Percentiles rank a stretch among this genome's conserved stretches.
phyloP scores from a whole-genome alignment of 2,797 vertebrate genomes.

The Periophthalmus magnuspinnatus region DNA sequence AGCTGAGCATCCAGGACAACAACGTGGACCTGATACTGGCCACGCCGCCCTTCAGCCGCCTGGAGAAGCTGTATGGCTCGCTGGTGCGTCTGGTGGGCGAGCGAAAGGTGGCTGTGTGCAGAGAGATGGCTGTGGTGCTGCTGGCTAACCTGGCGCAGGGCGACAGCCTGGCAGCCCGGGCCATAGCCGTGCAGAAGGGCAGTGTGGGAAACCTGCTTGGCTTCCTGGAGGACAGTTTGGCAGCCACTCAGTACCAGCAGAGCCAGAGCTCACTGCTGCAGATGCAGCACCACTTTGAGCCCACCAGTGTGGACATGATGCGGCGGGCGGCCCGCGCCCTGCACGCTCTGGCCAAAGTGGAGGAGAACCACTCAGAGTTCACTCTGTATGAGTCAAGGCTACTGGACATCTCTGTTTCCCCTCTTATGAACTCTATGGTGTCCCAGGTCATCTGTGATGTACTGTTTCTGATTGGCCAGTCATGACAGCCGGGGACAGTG shows the following conservation, averaged over 20 bases:
- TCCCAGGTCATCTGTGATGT: conserved; percentile 99
- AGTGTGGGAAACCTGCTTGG: conserved; percentile 97
- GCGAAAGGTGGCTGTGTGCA: conserved; percentile 95
- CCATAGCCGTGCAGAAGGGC: conserved; percentile 95
- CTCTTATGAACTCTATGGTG: conserved; percentile 98
- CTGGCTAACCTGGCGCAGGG: conserved; percentile 97
- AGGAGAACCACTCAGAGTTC: conserved; percentile 99
- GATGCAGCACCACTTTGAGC: conserved; percentile 92
- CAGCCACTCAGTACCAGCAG: conserved; percentile 97
- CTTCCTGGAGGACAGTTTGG: conserved; percentile 98
- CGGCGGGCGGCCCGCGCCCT: conserved; percentile 94
- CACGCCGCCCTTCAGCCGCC: conserved; percentile 93
- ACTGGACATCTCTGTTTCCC: conserved; percentile 98
- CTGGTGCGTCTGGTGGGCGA: conserved; percentile 97
- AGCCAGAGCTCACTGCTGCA: conserved; percentile 92
- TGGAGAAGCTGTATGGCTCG: conserved; percentile 95
- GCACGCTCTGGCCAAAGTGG: conserved; percentile 95
- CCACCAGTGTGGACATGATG: conserved; percentile 99
- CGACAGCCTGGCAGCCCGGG: conserved; percentile 90
- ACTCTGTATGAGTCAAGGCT: conserved; percentile 96
- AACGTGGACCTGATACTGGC: conserved; percentile 99
- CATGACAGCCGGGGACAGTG: conserved; percentile 93
- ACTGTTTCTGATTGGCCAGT: conserved; percentile 99
- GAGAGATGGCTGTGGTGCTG: conserved; percentile 98
- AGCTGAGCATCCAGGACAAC: conserved; percentile 99